Conservation (phyloP, 2,113 vertebrate species). For the Xenotilapia flavipinnis region DNA sequence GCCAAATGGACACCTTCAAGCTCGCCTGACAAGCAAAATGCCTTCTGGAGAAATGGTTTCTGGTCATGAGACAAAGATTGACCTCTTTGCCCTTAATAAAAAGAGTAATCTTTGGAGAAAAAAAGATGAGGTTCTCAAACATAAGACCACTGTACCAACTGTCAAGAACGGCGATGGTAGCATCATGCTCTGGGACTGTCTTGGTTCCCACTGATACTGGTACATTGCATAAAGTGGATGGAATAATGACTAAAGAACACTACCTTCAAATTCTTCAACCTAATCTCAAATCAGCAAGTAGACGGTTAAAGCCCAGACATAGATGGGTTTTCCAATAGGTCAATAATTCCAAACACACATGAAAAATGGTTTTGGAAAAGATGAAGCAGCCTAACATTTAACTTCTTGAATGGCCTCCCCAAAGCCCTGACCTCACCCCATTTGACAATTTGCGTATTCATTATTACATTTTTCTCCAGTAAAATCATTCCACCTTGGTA, state of each 20-base stretch:
- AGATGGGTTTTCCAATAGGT: not conserved
- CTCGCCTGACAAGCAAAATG: not conserved
- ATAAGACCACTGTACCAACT: not conserved
- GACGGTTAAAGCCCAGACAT: fast-evolving
- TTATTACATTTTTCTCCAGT: not conserved
- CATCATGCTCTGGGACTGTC: not conserved
- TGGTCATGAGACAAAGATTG: not conserved
- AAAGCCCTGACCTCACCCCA: not conserved
- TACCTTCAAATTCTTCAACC: not conserved
- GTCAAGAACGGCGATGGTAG: not conserved
- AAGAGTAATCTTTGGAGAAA: not conserved
- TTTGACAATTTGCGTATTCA: not conserved
- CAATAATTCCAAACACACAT: not conserved
- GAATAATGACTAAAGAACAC: not conserved
- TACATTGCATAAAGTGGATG: not conserved
- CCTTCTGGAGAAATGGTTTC: not conserved
- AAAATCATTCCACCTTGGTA: not conserved
- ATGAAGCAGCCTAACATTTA: not conserved
- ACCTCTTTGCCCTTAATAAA: not conserved
- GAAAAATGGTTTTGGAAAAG: not conserved
- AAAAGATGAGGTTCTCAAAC: not conserved
- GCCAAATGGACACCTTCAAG: not conserved
- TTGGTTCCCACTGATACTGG: not conserved
- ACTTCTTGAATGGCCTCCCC: not conserved
- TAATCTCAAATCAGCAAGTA: not conserved